phyloP scores from a whole-genome alignment of 2,888 invertebrate genomes.

The Macaria liturata region DNA sequence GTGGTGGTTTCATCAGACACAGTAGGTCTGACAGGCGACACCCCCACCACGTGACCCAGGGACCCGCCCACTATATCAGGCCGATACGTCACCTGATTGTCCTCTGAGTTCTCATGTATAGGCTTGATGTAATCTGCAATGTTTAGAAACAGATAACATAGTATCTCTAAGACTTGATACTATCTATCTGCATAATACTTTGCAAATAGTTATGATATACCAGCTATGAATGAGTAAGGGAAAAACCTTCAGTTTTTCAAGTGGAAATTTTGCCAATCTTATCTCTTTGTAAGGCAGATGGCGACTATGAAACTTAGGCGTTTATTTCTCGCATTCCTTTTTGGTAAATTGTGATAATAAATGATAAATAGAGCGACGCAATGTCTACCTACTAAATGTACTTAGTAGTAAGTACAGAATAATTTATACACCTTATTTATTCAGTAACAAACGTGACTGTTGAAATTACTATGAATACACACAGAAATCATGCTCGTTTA shows the following conservation, averaged over 20 bases:
- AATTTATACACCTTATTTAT: too few species aligned
- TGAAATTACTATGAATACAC: too few species aligned
- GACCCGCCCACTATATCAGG: constrained; percentile 64
- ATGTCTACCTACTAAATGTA: too few species aligned
- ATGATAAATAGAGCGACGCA: constrained; percentile 1
- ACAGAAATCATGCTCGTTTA: too few species aligned
- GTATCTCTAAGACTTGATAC: too few species aligned
- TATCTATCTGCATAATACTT: too few species aligned
- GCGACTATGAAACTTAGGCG: background rate
- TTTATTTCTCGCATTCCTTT: background rate
- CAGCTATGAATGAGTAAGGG: background rate
- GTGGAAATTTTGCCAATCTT: background rate
- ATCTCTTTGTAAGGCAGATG: background rate
- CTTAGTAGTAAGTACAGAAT: too few species aligned
- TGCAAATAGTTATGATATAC: background rate
- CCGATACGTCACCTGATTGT: constrained; percentile 50
- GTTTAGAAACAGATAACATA: constrained; percentile 5
- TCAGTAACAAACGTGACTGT: too few species aligned
- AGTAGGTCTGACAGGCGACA: constrained; percentile 52
- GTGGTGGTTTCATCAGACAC: constrained; percentile 24
- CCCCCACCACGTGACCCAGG: constrained; percentile 60
- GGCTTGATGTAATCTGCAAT: constrained; percentile 67
- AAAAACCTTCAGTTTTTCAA: background rate
- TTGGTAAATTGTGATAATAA: background rate
- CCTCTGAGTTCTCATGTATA: constrained; percentile 57